Evolutionary conservation across 2,113 vertebrate genomes (phyloP), one percentile per base, ranked within the genome.

Genomic region (Amphiprion percula): DNA sequence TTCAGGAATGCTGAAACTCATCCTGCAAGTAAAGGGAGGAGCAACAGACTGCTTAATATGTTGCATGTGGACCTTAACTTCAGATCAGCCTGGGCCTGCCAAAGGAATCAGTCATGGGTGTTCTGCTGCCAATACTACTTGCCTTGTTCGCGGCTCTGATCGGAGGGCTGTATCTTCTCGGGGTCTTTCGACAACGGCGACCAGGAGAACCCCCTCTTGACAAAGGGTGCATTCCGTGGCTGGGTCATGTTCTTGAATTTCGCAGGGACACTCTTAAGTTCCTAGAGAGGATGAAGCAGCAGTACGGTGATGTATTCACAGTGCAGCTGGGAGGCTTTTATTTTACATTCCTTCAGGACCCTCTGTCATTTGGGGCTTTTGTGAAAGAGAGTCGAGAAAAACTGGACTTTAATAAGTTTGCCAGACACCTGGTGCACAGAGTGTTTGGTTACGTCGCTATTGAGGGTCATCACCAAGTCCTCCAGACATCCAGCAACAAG

Each of bases 281-380:
- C 76, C 74, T 99, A 1, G 90, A 94, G 70, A 89, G 50, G 49
- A 98, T 99, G 97, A 82, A 77, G 68, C 65, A 87, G 10, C 96
- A 96, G 30, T 95, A 99, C 0, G 97, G 97, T 0, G 96, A 97
- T 17, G 87, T 98, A 68, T 98, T 99, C 86, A 98, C 97, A 0
- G 89, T 96, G 17, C 96, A 96, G 87, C 81, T 99, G 0, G 96
- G 92, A 0, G 97, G 97, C 0, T 69, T 79, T 70, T 99, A 97
- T 41, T 90, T 98, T 56, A 98, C 97, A 4, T 99, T 97, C 0
- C 74, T 99, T 60, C 95, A 96, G 89, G 97, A 99, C 68, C 96
- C 97, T 0, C 80, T 94, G 0, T 97, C 96, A 1, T 98, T 97
- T 10, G 92, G 95, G 0, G 52, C 88, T 1, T 90, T 99, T 0